These are phyloP conservation scores for Lithobius niger DNA, from an alignment of 1,140 invertebrate species.

Conservation along the genomic window DNA sequence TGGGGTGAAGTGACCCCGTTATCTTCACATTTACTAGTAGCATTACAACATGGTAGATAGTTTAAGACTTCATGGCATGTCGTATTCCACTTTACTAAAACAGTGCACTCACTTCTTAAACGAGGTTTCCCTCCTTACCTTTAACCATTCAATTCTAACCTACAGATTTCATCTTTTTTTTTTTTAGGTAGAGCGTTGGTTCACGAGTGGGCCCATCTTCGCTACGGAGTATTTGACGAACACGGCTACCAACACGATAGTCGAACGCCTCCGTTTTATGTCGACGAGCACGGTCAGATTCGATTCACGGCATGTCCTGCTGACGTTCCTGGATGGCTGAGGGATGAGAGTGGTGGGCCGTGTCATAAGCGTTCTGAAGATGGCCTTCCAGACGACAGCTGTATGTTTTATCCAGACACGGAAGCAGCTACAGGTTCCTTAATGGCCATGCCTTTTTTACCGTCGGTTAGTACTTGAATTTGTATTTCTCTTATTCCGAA, in stretches of 20 bases:
- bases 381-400: constrained; percentile 15
- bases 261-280: constrained; percentile 24
- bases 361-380: constrained; percentile 6
- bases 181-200: constrained; percentile 30
- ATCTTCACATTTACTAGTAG: too few species aligned
- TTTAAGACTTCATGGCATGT: too few species aligned
- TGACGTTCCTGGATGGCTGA: constrained; percentile 11
- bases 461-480: background rate
- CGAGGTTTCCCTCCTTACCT: too few species aligned
- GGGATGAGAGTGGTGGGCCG: constrained; percentile 1
- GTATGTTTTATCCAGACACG: constrained; percentile 18
- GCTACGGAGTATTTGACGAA: constrained; percentile 38
- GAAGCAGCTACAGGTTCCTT: constrained; percentile 13
- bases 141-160: too few species aligned
- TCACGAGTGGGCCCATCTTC: constrained; percentile 36
- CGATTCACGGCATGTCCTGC: background rate
- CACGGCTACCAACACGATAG: constrained; percentile 26
- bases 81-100: too few species aligned
- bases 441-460: constrained; percentile 14
- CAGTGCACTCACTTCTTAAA: too few species aligned
- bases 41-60: too few species aligned
- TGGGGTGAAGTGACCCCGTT: too few species aligned
- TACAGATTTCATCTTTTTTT: constrained; percentile 9
- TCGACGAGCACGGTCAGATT: constrained; percentile 16
- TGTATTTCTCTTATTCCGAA: too few species aligned